Percentiles rank a stretch among this genome's conserved stretches.
phyloP scores from a whole-genome alignment of 2,113 vertebrate species.

The Tricholaema leucomelas region DNA sequence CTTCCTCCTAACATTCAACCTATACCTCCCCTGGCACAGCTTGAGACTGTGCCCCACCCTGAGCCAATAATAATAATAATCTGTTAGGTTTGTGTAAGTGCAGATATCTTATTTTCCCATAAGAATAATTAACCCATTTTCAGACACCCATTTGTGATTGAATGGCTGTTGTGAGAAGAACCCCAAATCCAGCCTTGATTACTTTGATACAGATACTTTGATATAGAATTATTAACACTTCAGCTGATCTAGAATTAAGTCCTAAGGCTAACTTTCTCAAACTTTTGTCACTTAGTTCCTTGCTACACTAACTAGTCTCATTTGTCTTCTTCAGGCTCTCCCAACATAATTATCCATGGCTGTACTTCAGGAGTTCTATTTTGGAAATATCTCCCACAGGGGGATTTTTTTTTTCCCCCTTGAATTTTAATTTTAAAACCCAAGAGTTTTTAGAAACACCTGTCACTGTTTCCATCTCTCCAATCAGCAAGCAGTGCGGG shows the following conservation, averaged over 20 bases:
- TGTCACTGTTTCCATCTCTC: conserved; percentile 62
- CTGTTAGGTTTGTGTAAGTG: too few relatives aligned
- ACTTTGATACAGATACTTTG: neutral
- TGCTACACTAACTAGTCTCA: neutral
- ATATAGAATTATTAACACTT: neutral
- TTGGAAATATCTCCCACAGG: neutral
- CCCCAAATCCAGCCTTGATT: neutral
- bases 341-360: neutral
- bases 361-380: neutral
- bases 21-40: too few relatives aligned
- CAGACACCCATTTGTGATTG: too few relatives aligned
- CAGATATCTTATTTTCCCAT: neutral
- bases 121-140: neutral
- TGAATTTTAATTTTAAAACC: conserved; percentile 46
- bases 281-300: neutral
- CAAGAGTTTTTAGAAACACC: conserved; percentile 65
- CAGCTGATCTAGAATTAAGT: neutral
- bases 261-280: neutral
- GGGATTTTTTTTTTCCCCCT: neutral
- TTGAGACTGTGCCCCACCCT: too few relatives aligned
- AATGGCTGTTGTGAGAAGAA: neutral
- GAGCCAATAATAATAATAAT: too few relatives aligned
- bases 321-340: neutral
- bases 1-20: too few relatives aligned
- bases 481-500: conserved; percentile 49